A percentile compares a stretch with the other conserved stretches of the same genome.
These are phyloP conservation scores for Osmerus mordax DNA, from an alignment of 2,113 vertebrate genomes.

Conservation along the genomic window DNA sequence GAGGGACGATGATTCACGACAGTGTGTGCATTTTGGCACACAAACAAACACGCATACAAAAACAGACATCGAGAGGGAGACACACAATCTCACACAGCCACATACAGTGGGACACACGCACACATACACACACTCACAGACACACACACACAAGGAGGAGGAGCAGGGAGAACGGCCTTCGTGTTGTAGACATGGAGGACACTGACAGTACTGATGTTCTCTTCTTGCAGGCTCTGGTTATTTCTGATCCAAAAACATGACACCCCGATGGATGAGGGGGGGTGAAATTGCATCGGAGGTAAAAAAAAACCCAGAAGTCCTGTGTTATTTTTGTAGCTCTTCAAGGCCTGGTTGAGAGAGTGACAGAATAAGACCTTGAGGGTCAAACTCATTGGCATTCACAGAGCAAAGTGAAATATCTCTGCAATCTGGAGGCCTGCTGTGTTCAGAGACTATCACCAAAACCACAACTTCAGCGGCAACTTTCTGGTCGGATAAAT, in stretches of 20 bases:
- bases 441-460: neutral
- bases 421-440: neutral
- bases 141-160: neutral
- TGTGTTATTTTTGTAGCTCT: neutral
- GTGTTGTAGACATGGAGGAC: neutral
- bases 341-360: neutral
- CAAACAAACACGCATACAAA: neutral
- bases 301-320: neutral
- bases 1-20: neutral
- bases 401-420: neutral
- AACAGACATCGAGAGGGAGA: neutral
- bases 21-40: neutral
- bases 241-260: neutral
- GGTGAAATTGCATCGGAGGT: slow-evolving; percentile 1
- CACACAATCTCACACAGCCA: neutral
- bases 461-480: neutral
- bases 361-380: neutral
- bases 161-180: neutral
- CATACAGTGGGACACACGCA: neutral
- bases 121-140: neutral
- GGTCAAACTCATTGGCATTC: neutral
- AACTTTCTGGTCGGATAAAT: neutral
- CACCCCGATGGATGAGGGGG: neutral
- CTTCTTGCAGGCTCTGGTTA: neutral
- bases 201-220: slow-evolving; percentile 10